Evolutionary conservation across 2,797 vertebrate genomes (phyloP).

Genomic region (Vespertilio murinus): DNA sequence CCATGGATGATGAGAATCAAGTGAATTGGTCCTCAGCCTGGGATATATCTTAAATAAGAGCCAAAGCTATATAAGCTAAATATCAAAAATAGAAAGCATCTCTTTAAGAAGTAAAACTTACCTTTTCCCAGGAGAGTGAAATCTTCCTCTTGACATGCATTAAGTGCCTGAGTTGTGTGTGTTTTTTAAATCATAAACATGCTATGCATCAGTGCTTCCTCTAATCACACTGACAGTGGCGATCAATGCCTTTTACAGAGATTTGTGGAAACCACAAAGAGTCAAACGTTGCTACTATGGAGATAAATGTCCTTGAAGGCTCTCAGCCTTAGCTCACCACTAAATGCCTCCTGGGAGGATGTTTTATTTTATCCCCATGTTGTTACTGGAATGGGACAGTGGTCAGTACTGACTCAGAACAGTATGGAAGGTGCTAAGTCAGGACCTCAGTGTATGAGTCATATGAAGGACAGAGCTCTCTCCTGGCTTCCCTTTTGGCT

Average conservation of each 20-base stretch:
- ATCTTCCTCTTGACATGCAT: conserved; percentile 74
- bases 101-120: conserved; percentile 75
- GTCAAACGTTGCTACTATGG: conserved; percentile 85
- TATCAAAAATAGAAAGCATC: conserved; percentile 62
- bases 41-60: conserved; percentile 57
- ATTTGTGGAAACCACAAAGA: conserved; percentile 87
- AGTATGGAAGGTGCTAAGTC: conserved; percentile 26
- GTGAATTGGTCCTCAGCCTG: not conserved
- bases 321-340: conserved; percentile 83
- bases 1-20: not conserved
- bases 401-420: conserved; percentile 72
- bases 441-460: conserved; percentile 69
- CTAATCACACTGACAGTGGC: conserved; percentile 82
- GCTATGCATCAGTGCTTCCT: conserved; percentile 83
- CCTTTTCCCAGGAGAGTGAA: conserved; percentile 62
- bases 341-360: conserved; percentile 83
- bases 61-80: conserved; percentile 50
- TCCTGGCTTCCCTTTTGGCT: conserved; percentile 11
- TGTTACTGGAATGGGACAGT: conserved; percentile 77
- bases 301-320: conserved; percentile 86
- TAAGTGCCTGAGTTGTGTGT: conserved; percentile 61
- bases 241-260: conserved; percentile 88
- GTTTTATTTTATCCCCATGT: conserved; percentile 81
- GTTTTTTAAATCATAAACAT: conserved; percentile 79
- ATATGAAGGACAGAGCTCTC: conserved; percentile 14